A percentile compares a stretch with the other conserved stretches of the same genome.
Evolutionary conservation across 2,797 vertebrate genomes (phyloP).

Genomic region (Chanos chanos): DNA sequence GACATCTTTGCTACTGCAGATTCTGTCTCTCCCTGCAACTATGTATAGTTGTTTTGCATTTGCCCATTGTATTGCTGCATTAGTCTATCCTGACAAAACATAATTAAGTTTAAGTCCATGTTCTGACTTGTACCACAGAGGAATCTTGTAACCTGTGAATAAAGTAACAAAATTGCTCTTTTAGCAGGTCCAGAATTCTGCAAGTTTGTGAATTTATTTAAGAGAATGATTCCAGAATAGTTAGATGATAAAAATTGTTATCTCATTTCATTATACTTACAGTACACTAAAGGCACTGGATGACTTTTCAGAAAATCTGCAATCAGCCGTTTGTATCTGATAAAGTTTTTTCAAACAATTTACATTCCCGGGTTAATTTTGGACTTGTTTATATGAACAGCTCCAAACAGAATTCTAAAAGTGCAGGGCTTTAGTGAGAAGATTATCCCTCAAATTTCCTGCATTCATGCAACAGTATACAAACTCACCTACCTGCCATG

Average conservation of each 20-base stretch:
- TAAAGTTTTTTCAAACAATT: constrained; percentile 10
- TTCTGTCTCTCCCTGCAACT: constrained; percentile 34
- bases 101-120: constrained; percentile 39
- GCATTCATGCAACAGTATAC: too few relatives aligned
- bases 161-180: constrained; percentile 31
- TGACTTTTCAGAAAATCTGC: constrained; percentile 14
- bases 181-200: constrained; percentile 32
- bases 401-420: constrained; percentile 6
- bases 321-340: constrained; percentile 17
- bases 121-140: constrained; percentile 34
- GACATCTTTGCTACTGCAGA: constrained; percentile 19
- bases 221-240: constrained; percentile 15
- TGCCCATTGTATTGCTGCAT: constrained; percentile 16
- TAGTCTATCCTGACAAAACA: constrained; percentile 29
- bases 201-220: constrained; percentile 23
- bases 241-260: constrained; percentile 1
- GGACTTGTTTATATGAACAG: neutral
- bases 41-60: constrained; percentile 13
- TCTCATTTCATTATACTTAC: constrained; percentile 23
- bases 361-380: constrained; percentile 17
- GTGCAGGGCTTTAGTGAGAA: constrained; percentile 1
- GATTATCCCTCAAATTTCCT: too few relatives aligned
- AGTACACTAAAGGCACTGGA: neutral
- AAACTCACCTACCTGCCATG: too few relatives aligned
- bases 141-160: constrained; percentile 31